Evolutionary conservation across 2,113 vertebrate genomes (phyloP).

Genomic region (Megaceryle maxima): DNA sequence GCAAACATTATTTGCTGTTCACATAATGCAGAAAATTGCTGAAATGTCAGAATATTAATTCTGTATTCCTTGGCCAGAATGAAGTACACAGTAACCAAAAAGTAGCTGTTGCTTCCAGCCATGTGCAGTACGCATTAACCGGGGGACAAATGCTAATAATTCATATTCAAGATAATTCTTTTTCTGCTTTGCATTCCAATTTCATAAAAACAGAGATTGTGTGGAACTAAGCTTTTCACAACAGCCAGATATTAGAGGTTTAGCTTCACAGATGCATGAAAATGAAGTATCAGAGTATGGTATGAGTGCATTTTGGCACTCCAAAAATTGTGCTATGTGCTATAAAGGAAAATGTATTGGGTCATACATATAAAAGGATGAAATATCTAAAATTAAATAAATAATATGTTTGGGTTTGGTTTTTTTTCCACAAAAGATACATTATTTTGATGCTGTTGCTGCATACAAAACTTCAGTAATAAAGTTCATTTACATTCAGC

Average conservation of each 20-base stretch:
- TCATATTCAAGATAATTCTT: background rate
- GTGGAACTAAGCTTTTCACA: background rate
- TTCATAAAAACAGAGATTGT: background rate
- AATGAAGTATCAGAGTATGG: background rate
- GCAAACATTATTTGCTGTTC: background rate
- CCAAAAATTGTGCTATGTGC: background rate
- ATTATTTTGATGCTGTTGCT: background rate
- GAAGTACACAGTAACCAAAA: background rate
- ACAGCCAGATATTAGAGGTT: background rate
- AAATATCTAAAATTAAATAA: background rate
- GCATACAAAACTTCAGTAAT: background rate
- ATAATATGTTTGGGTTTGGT: too few species aligned
- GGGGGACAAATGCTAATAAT: background rate
- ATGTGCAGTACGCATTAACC: background rate
- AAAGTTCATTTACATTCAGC: background rate
- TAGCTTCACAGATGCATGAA: background rate
- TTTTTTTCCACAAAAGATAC: background rate
- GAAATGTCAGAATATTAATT: background rate
- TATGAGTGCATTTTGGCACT: background rate
- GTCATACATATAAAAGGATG: background rate
- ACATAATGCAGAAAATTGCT: background rate
- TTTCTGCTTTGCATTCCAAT: background rate
- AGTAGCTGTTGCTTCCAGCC: background rate
- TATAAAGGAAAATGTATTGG: background rate
- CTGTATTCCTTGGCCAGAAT: background rate